These are phyloP conservation scores for Geotrupes spiniger DNA, from an alignment of 2,888 invertebrate species.

Conservation along the genomic window DNA sequence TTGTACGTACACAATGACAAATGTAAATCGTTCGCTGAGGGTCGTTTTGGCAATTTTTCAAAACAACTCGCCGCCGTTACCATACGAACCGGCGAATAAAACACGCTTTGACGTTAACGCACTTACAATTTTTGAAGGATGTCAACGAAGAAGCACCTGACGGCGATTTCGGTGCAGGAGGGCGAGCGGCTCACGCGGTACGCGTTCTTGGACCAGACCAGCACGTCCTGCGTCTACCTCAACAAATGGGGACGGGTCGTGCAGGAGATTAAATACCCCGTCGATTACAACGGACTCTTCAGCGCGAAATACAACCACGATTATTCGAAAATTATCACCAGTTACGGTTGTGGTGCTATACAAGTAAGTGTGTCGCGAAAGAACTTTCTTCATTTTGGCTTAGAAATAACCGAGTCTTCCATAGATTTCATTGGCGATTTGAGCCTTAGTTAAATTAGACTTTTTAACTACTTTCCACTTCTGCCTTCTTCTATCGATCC, in stretches of 20 bases:
- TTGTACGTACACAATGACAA: slow-evolving; percentile 28
- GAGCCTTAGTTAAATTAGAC: no score
- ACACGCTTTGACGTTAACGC: slow-evolving; percentile 2
- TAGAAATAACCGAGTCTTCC: no score
- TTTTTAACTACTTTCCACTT: no score
- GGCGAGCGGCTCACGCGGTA: slow-evolving; percentile 14
- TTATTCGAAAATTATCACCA: slow-evolving; percentile 51
- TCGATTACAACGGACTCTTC: slow-evolving; percentile 42
- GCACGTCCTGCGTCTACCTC: slow-evolving; percentile 8
- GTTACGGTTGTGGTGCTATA: slow-evolving; percentile 55
- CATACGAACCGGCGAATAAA: slow-evolving; percentile 1
- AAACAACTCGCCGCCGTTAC: slow-evolving; percentile 20
- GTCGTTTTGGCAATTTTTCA: slow-evolving; percentile 22
- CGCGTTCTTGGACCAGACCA: slow-evolving; percentile 18
- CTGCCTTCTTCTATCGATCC: no score
- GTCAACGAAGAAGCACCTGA: not conserved
- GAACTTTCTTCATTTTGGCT: no score
- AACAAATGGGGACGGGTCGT: slow-evolving; percentile 24
- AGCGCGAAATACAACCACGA: slow-evolving; percentile 49
- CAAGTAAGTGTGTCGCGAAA: slow-evolving; percentile 50
- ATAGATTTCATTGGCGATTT: no score
- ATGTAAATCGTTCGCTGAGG: slow-evolving; percentile 23
- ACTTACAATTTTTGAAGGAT: not conserved
- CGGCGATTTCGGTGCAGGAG: not conserved
- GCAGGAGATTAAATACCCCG: slow-evolving; percentile 39